Conservation (phyloP, 2,113 vertebrate genomes). For the Callipepla californica region DNA sequence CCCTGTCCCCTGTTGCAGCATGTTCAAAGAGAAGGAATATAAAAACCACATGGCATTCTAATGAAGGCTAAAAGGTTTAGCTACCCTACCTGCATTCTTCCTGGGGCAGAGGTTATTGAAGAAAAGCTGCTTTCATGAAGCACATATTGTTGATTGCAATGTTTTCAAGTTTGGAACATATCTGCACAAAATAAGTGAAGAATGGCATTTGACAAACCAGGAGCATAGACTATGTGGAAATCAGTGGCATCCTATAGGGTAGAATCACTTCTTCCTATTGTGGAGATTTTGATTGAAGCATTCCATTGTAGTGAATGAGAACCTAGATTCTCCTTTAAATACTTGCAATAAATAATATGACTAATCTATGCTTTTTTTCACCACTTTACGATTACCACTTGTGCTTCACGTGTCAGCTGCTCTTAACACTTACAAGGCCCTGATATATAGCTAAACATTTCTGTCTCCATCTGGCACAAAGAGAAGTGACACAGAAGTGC, state of each 20-base stretch:
- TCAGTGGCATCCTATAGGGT: not conserved
- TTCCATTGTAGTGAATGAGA: not conserved
- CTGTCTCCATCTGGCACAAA: slow-evolving; percentile 62
- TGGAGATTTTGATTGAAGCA: not conserved
- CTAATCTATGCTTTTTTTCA: not conserved
- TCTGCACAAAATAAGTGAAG: not conserved
- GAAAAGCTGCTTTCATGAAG: not conserved
- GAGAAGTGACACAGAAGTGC: slow-evolving; percentile 43
- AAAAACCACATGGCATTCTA: not conserved
- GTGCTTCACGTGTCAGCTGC: not conserved
- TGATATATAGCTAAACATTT: slow-evolving; percentile 59
- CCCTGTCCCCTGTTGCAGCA: not conserved
- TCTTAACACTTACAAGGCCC: slow-evolving; percentile 31
- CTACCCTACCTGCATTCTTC: not conserved
- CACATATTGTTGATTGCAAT: not conserved
- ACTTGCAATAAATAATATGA: slow-evolving; percentile 34
- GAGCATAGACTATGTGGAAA: not conserved
- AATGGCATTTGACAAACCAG: not conserved
- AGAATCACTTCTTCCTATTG: not conserved
- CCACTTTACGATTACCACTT: slow-evolving; percentile 35
- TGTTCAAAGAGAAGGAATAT: not conserved
- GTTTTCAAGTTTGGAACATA: not conserved
- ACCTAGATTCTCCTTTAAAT: not conserved
- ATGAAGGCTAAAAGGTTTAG: not conserved
- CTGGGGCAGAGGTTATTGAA: not conserved